Evolutionary conservation across 2,888 invertebrate genomes (phyloP).

Genomic region (Panopea generosa): DNA sequence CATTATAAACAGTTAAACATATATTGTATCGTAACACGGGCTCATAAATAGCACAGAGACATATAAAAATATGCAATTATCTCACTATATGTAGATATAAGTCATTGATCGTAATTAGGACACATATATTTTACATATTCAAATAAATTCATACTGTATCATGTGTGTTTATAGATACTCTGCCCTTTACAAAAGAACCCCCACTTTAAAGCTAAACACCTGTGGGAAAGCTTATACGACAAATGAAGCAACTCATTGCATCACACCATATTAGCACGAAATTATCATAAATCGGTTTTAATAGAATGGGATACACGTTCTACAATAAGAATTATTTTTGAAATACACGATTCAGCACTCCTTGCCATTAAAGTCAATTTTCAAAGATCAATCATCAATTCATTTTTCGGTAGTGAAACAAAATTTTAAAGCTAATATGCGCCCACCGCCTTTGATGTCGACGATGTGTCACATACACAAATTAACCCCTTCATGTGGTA

Average conservation of each 20-base stretch:
- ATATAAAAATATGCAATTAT: no score
- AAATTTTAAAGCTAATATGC: conserved; percentile 19
- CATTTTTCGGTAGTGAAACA: no score
- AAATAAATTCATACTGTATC: no score
- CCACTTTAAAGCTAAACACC: not conserved
- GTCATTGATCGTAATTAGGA: no score
- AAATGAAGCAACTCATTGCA: no score
- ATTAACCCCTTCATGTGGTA: conserved; percentile 12
- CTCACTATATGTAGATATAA: no score
- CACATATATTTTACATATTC: no score
- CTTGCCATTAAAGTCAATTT: conserved; percentile 15
- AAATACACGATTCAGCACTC: conserved; percentile 9
- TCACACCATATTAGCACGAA: not conserved
- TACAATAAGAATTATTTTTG: not conserved
- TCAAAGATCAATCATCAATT: not conserved
- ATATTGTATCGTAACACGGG: no score
- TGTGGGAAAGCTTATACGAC: no score
- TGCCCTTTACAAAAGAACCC: not conserved
- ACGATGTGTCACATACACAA: conserved; percentile 14
- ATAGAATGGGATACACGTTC: conserved; percentile 22
- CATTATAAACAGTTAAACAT: no score
- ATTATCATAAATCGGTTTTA: conserved; percentile 26
- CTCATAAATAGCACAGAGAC: no score
- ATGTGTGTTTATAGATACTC: not conserved
- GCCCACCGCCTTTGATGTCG: conserved; percentile 22